phyloP scores from a whole-genome alignment of 2,888 invertebrate genomes.

The Parochlus steinenii region DNA sequence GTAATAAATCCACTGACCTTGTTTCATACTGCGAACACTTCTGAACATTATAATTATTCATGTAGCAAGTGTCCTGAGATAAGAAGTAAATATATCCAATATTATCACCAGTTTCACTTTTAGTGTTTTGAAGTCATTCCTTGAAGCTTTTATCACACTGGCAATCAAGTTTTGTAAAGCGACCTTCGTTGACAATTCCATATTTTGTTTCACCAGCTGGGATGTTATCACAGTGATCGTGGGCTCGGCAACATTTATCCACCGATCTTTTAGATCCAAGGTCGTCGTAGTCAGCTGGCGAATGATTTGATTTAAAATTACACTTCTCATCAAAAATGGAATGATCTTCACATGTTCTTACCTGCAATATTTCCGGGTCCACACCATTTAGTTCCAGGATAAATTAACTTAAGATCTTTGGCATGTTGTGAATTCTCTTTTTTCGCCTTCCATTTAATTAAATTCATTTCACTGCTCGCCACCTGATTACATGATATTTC shows the following conservation, averaged over 20 bases:
- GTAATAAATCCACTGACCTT: neutral
- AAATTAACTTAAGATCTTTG: constrained; percentile 12
- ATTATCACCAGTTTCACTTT: constrained; percentile 21
- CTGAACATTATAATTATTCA: constrained; percentile 20
- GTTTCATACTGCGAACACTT: neutral
- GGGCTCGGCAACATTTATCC: constrained; percentile 73
- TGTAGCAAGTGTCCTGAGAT: constrained; percentile 22
- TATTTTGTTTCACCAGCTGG: constrained; percentile 21
- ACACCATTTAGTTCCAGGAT: constrained; percentile 31
- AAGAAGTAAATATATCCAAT: constrained; percentile 26
- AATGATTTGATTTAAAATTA: no score
- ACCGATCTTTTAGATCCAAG: constrained; percentile 66
- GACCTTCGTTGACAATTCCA: constrained; percentile 23
- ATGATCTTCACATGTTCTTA: no score
- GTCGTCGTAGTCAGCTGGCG: constrained; percentile 61
- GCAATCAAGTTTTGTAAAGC: constrained; percentile 27
- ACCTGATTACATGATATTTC: no score
- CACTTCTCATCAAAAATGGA: no score
- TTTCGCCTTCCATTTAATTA: constrained; percentile 5
- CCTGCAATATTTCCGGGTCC: constrained; percentile 70
- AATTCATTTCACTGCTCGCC: neutral
- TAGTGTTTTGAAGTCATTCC: constrained; percentile 24
- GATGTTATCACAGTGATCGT: constrained; percentile 41
- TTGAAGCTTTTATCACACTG: constrained; percentile 27
- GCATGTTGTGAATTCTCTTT: constrained; percentile 6